These are phyloP conservation scores for Tangara arthus DNA, from an alignment of 2,797 vertebrate genomes.

Conservation along the genomic window DNA sequence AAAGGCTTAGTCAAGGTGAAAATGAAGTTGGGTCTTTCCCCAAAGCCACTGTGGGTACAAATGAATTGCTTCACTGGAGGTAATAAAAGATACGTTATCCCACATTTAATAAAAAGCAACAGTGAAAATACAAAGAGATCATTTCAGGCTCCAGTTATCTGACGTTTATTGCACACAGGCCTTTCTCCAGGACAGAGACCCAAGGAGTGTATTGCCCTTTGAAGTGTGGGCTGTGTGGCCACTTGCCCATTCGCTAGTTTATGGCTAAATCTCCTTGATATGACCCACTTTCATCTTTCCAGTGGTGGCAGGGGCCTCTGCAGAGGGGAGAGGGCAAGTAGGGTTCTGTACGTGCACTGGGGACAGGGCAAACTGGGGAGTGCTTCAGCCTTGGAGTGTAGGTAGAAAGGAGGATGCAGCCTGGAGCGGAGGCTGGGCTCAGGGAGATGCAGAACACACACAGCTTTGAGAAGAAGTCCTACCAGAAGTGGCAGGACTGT, in stretches of 20 bases:
- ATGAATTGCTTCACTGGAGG: conserved; percentile 11
- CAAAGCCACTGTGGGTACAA: conserved; percentile 4
- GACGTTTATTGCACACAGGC: background rate
- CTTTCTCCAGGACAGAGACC: background rate
- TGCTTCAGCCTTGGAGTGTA: background rate
- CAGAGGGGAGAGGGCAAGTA: background rate
- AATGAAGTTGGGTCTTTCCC: conserved; percentile 9
- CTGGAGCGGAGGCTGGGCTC: background rate
- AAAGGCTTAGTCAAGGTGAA: conserved; percentile 26
- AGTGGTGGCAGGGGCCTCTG: background rate
- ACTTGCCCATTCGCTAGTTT: background rate
- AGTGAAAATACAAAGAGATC: conserved; percentile 25
- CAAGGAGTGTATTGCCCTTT: background rate
- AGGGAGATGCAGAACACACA: background rate
- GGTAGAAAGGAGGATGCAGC: background rate
- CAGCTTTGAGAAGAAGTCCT: background rate
- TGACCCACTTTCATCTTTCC: background rate
- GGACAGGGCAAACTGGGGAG: accelerated
- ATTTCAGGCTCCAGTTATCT: conserved; percentile 15
- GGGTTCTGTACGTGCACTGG: background rate
- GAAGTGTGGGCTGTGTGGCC: background rate
- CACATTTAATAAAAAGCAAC: conserved; percentile 51
- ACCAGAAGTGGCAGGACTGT: background rate
- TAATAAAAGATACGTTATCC: conserved; percentile 39
- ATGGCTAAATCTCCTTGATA: background rate